A percentile compares a stretch with the other conserved stretches of the same genome.
phyloP scores from a whole-genome alignment of 23 tunicate species.

The Corella eumyota region DNA sequence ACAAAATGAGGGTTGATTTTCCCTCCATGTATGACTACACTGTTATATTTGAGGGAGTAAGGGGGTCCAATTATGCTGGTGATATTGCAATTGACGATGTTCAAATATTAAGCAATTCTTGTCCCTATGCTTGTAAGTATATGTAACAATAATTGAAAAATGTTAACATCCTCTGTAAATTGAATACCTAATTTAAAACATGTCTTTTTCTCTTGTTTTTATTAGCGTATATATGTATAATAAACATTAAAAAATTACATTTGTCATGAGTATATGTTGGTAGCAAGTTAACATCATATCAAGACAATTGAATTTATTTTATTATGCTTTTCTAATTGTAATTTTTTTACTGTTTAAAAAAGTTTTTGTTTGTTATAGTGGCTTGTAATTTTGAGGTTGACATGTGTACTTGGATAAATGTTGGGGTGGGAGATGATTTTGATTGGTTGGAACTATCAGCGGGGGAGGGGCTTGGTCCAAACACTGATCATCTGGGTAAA shows the following conservation, averaged over 20 bases:
- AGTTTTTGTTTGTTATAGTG: constrained; percentile 17
- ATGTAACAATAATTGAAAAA: no score
- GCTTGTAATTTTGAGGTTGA: constrained; percentile 48
- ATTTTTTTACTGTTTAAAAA: not conserved
- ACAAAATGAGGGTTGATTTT: constrained; percentile 19
- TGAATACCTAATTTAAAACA: no score
- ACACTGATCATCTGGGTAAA: constrained; percentile 12
- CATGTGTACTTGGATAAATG: constrained; percentile 40
- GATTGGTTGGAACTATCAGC: constrained; percentile 40
- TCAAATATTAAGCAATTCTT: constrained; percentile 6
- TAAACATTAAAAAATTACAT: no score
- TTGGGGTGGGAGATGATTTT: constrained; percentile 23
- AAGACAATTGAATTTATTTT: no score
- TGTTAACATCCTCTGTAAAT: no score
- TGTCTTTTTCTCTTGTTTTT: no score
- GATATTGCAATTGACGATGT: constrained; percentile 73
- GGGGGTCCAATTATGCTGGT: constrained; percentile 15
- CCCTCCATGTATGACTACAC: constrained; percentile 38
- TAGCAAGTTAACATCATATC: no score
- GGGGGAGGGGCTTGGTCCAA: constrained; percentile 24
- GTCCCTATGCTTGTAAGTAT: constrained; percentile 11
- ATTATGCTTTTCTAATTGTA: not conserved
- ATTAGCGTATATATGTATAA: no score
- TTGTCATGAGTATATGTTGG: no score
- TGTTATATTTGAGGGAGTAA: constrained; percentile 26